Base-by-base conservation (phyloP, 1,140 invertebrate species). In the Dinothrombium tinctorium region DNA sequence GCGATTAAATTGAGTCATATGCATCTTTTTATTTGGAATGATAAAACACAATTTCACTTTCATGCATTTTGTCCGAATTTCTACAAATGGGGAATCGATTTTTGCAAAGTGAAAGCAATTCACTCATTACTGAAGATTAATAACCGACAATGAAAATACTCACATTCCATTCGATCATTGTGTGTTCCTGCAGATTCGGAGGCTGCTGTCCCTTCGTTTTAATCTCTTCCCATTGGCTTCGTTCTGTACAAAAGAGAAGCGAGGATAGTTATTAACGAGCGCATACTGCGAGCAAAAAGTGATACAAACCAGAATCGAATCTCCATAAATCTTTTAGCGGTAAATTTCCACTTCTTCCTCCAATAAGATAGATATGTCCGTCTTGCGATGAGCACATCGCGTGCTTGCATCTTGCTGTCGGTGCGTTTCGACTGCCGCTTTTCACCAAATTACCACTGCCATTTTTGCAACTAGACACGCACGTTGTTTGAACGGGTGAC, bases 311-410 rank as follows among this genome's bases (percentile, higher is more conserved):
- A 14, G 82, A 63, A 50, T 73, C 70, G 52, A 78, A 81, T 50
- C 69, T 68, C 79, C 80, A 86, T 42, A 84, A 68, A 60, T 86
- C 80, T 55, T 75, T 73, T 35, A 81, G 65, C 1, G 77, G 74
- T 38, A 79, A 58, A 55, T 76, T 75, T 22, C 76, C 76, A 58
- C 77, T 79, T 24, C 77, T 60, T 6, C 81, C 81, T 2, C 78
- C 79, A 35, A 80, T 63, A 28, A 86, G 62, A 55, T 81, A 84
- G 39, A 83, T 67, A 57, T 71, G 62, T 24, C 72, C 72, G 19
- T 69, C 69, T 33, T 74, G 62, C 14, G 41, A 28, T 1, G 15
- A 15, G 40, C 77, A 79, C 32, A 74, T 74, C 29, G 76, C 77
- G 59, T 83, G 78, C 59, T 83, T 82, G 50, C 69, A 69, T 41